Base-by-base conservation (phyloP, 2,797 vertebrate species). In the Novumbra hubbsi region DNA sequence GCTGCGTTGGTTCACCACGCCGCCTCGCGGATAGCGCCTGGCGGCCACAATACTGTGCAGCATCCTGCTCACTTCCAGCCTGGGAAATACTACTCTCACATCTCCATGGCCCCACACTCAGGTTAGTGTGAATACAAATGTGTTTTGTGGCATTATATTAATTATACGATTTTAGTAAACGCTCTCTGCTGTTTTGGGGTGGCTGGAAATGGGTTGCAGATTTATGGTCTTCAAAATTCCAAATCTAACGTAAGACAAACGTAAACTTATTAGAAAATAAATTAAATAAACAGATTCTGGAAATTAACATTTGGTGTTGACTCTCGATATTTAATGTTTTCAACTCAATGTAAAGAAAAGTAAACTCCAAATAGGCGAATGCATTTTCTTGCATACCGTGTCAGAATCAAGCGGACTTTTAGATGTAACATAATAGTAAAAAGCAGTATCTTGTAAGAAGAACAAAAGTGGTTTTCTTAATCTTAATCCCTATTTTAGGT, bases 101-200 rank as follows among this genome's bases (percentile, higher is more conserved):
- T 98, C 90, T 93, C 96, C 90, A 96, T 97, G 96, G 95, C 93
- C 87, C 93, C 96, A 85, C 97, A 98, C 90, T 92, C 96, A 96
- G 96, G 97, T 98, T 88, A 89, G 95, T 93, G 34, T 27, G 38
- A 49, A 34, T 30, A 27, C 32, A 7, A 21, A 11, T 34, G 57
- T 50, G 38, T 21, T 49, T 48, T 80, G 49, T 5, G 48, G 24
- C 32, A 21, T 27, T 60, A 65, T 1, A 68, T 55, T 68, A 49
- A 3, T 30, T 21, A 38, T n/a, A 32, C 28, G 1, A 52, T 50
- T 50, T 32, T 70, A n/a, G 49, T 48, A 65, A 65, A 19, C 70
- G 68, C 68, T 45, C 65, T 27, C 73, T 71, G 45, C 12, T 68
- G 73, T 11, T 65, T 71, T 70, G 73, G 41, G 69, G 66, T 49